Percentiles rank a stretch among this genome's conserved stretches.
These are phyloP conservation scores for Coilia nasus DNA, from an alignment of 2,797 vertebrate species.

Conservation along the genomic window DNA sequence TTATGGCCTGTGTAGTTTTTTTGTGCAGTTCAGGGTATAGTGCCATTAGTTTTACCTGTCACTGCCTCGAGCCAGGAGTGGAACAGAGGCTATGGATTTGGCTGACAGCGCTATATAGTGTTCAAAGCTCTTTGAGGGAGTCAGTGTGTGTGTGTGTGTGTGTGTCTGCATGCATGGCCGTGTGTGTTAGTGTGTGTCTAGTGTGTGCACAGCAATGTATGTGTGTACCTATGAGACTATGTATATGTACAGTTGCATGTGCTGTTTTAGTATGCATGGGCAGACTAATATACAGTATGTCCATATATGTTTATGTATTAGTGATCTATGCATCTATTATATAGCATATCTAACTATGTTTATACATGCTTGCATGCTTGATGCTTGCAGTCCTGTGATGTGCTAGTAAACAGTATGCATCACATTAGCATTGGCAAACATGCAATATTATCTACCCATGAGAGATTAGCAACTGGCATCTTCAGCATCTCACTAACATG, in stretches of 20 bases:
- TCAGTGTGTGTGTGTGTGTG: not conserved
- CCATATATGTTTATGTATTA: no score
- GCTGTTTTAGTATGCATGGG: not conserved
- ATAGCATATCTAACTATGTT: no score
- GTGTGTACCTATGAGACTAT: not conserved
- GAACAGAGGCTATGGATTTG: not conserved
- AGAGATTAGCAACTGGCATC: not conserved
- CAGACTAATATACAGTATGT: no score
- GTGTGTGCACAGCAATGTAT: not conserved
- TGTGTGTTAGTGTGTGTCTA: not conserved
- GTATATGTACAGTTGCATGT: not conserved
- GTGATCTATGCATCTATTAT: not conserved
- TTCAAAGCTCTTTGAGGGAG: not conserved
- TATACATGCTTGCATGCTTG: no score
- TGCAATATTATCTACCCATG: not conserved
- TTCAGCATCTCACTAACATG: no score
- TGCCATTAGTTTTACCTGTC: not conserved
- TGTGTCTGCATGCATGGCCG: not conserved
- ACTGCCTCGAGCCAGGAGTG: not conserved
- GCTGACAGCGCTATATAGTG: not conserved
- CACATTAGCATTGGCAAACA: not conserved
- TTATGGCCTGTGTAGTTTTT: not conserved
- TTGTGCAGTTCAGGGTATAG: not conserved
- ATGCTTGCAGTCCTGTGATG: not conserved
- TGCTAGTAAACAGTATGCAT: not conserved